These are phyloP conservation scores for Hexactinellida sp. DNA, from an alignment of 37 sponge, comb jelly and placozoan species.

Conservation along the genomic window DNA sequence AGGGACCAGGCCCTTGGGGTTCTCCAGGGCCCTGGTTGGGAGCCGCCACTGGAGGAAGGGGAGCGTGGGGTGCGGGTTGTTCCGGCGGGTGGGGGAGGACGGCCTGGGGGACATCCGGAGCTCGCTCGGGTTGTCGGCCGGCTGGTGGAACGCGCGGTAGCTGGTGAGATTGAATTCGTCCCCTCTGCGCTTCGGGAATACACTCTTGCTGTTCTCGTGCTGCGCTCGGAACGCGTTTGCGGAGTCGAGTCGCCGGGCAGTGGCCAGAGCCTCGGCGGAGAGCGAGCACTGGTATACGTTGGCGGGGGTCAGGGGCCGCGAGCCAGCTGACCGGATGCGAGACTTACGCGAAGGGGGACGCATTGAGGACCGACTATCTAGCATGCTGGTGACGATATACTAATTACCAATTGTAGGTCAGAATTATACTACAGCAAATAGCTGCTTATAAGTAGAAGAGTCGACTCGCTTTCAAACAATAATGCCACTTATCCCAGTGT, in stretches of 20 bases:
- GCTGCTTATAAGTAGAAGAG: no score
- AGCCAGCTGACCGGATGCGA: slow-evolving; percentile 11
- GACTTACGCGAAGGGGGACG: slow-evolving; percentile 10
- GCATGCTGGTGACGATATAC: not conserved
- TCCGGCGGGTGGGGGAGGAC: not conserved
- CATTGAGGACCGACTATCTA: not conserved
- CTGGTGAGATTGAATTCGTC: not conserved
- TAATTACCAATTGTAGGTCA: no score
- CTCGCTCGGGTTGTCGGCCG: not conserved
- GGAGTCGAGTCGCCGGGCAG: not conserved
- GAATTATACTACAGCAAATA: no score
- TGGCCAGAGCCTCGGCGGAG: slow-evolving; percentile 1
- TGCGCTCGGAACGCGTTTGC: not conserved
- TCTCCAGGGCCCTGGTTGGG: not conserved
- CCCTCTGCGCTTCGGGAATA: not conserved
- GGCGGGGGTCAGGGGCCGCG: not conserved
- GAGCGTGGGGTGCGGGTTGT: slow-evolving; percentile 9
- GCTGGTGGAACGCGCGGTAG: not conserved
- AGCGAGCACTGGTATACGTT: not conserved
- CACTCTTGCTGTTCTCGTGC: not conserved
- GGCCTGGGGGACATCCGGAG: not conserved
- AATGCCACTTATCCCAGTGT: no score
- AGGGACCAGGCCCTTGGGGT: slow-evolving; percentile 1
- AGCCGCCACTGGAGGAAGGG: slow-evolving; percentile 13
- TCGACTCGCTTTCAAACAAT: no score